Evolutionary conservation across 2,113 vertebrate species (phyloP).

Genomic region (Laterallus jamaicensis): DNA sequence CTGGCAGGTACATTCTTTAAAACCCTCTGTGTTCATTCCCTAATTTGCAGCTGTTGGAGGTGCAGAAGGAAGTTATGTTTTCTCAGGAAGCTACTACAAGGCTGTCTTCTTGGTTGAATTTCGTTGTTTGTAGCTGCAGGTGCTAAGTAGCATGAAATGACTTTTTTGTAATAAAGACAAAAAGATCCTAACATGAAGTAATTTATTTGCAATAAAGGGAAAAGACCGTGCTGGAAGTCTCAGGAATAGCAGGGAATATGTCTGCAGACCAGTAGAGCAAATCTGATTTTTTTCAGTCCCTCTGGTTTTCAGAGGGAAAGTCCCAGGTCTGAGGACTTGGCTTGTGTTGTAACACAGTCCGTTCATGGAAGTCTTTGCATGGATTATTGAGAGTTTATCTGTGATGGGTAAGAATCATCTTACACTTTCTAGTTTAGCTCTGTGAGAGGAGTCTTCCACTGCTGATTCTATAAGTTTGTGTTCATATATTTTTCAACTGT

Average conservation of each 20-base stretch:
- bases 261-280: neutral
- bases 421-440: neutral
- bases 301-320: slow-evolving; percentile 11
- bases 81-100: neutral
- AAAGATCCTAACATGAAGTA: neutral
- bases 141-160: neutral
- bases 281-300: neutral
- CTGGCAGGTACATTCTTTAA: neutral
- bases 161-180: neutral
- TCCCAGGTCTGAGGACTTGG: neutral
- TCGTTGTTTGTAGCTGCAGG: neutral
- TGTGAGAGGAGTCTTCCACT: neutral
- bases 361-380: neutral
- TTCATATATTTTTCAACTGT: neutral
- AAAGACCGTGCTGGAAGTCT: neutral
- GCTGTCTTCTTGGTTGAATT: neutral
- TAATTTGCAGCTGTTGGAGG: neutral
- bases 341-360: neutral
- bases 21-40: neutral
- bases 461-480: neutral
- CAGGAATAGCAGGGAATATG: neutral
- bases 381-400: slow-evolving; percentile 18
- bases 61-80: neutral
- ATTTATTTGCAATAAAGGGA: neutral
- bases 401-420: neutral